Evolutionary conservation across 2,113 vertebrate genomes (phyloP), one percentile per base, ranked within the genome.

Genomic region (Pseudorhombus dupliciocellatus): DNA sequence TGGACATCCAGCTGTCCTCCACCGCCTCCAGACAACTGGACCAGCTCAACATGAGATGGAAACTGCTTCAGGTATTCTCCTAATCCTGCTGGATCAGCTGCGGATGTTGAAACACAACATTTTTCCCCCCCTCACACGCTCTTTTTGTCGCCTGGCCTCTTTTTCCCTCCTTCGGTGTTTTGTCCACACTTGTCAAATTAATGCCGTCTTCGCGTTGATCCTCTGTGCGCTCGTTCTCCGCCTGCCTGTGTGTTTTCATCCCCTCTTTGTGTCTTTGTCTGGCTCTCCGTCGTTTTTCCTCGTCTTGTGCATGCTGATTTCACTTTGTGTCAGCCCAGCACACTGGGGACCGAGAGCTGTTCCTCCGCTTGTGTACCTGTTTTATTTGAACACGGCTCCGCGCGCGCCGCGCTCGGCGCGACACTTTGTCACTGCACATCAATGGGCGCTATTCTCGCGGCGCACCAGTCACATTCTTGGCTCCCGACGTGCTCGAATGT

Each of bases 11-110:
- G 87, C 94, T 96, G 10, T 98, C 98, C 24, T 90, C 96, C 75
- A 97, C 95, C 56, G 95, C 95, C 88, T 95, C 94, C 83, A 94
- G 94, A 75, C 96, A 99, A 57, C 92, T 98, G 46, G 98, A 98
- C 90, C 96, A 97, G 86, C 95, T 98, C 72, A 98, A 98, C 85
- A 96, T 97, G 93, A 93, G 96, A 20, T 98, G 97, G 96, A 97
- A 97, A 61, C 93, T 96, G 53, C 84, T 98, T 2, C 96, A 98
- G 97, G 98, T 99, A 73, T 37, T 37, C 9, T 42, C 61, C 11
- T 30, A 66, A 54, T 42, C 24, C 57, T 40, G 28, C 30, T n/a
- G 16, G 37, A 40, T 58, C 20, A 15, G 6, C 18, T n/a, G 6
- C 18, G 25, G 21, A 25, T 22, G 25, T n/a, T 37, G 2, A 2